phyloP scores from a whole-genome alignment of 1,140 invertebrate species.

The Homarus americanus region DNA sequence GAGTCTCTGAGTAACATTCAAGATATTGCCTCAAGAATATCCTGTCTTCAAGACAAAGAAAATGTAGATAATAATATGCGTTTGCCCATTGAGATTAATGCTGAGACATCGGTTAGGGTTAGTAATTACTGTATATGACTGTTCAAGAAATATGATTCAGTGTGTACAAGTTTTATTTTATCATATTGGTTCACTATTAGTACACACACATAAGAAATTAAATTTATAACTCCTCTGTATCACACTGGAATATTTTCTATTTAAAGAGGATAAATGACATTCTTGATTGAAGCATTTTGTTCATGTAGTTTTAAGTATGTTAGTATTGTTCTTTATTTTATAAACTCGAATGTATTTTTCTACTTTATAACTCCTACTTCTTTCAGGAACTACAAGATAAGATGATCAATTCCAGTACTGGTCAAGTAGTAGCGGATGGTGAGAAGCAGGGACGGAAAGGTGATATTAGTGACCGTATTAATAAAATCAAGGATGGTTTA shows the following conservation, averaged over 20 bases:
- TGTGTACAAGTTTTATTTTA: too few relatives aligned
- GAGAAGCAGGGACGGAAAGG: constrained; percentile 82
- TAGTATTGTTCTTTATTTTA: not conserved
- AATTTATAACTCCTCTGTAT: too few relatives aligned
- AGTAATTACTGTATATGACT: not conserved
- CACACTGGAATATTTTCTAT: too few relatives aligned
- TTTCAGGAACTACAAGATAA: constrained; percentile 75
- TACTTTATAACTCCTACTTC: not conserved
- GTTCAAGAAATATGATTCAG: too few relatives aligned
- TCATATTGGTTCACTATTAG: too few relatives aligned
- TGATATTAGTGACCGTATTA: constrained; percentile 93
- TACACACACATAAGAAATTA: too few relatives aligned
- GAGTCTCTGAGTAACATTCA: constrained; percentile 71
- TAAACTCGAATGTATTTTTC: not conserved
- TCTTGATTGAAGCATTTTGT: not conserved
- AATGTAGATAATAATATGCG: constrained; percentile 63
- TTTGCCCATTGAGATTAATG: constrained; percentile 62
- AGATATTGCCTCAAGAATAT: constrained; percentile 69
- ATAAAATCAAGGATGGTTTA: constrained; percentile 94
- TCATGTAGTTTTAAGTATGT: not conserved
- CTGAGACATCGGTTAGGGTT: constrained; percentile 68
- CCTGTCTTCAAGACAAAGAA: constrained; percentile 72
- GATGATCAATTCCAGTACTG: constrained; percentile 78
- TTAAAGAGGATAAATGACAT: too few relatives aligned
- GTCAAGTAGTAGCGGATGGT: constrained; percentile 78